Evolutionary conservation across 2,113 vertebrate genomes (phyloP), one percentile per base, ranked within the genome.

Genomic region (Gnathonemus echidnorhynchus): DNA sequence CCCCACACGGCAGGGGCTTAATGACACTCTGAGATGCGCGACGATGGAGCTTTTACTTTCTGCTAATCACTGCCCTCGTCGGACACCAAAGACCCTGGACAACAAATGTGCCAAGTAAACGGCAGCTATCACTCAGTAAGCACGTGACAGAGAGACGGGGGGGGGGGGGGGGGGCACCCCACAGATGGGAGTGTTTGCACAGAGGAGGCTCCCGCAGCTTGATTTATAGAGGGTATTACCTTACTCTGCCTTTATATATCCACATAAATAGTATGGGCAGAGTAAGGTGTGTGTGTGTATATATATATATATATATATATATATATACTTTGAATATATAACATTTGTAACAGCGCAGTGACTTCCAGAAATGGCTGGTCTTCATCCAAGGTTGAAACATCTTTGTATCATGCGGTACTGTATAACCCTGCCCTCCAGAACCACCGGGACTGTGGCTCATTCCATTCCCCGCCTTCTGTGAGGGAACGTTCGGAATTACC

Each of bases 371-470:
- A 86, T 42, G 13, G 21, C 19, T 86, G 92, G 90, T 94, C 93
- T 93, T 95, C 93, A 94, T 94, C 92, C 92, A 91, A 91, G 93
- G 93, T 89, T 94, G 93, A 94, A 94, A 93, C 91, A 93, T 93
- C 42, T 92, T 91, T 70, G 62, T 70, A 70, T 31, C 62, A 27
- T 10, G n/a, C 89, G 85, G 56, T 56, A 52, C 89, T 85, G 56
- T 56, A 52, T 56, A 56, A 93, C 92, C 93, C 90, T 91, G 89
- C 92, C 92, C 89, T 91, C 53, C 93, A 91, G 92, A 92, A 91
- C 93, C 93, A 92, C 93, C 92, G 90, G 91, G 66, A 92, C 92
- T 92, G 91, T 89, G 74, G 56, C 89, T 21, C 90, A 49, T 48
- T 70, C 21, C 86, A n/a, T 58, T 84, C 62, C 74, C 15, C 86